Evolutionary conservation across 2,113 vertebrate genomes (phyloP), one percentile per base, ranked within the genome.

Genomic region (Plestiodon gilberti): DNA sequence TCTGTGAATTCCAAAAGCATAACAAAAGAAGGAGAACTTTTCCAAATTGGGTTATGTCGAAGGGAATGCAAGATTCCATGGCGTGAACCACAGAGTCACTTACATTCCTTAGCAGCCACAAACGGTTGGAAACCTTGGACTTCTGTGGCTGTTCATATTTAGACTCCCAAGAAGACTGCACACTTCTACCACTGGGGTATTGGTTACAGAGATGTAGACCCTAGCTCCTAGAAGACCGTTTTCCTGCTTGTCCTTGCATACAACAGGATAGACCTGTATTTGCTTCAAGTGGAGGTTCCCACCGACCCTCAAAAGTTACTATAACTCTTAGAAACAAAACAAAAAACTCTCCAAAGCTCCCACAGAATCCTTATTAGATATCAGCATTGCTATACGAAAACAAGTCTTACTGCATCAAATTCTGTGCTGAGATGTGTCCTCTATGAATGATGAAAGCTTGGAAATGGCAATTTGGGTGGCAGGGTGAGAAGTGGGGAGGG

Each of bases 21-120:
- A 75, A 82, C 73, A 82, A 87, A 65, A 80, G 77, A 87, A 64
- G 70, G 30, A 84, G 74, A 81, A 67, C 52, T 57, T 84, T 75
- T 80, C 77, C 87, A 81, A 81, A 81, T 65, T 84, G 82, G 82
- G 77, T 20, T 75, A 84, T 48, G 48, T 75, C 43, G 43, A 6
- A n/a, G 38, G 61, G 30, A 88, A 59, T 69, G 77, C 33, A 79
- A 74, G 35, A 85, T 67, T 75, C 82, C 78, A 76, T 22, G 14
- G 64, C 35, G 80, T 67, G 74, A 84, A 17, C 40, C 61, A 48
- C 43, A 69, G 48, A 70, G 23, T 75, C 20, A 64, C 76, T 83
- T 67, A 75, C n/a, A 57, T 80, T 84, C 82, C 35, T 59, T 43
- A 65, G 62, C 43, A 64, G 59, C 33, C 70, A 80, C 20, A 84